phyloP scores from a whole-genome alignment of 1,140 invertebrate species.

The Anastrepha obliqua region DNA sequence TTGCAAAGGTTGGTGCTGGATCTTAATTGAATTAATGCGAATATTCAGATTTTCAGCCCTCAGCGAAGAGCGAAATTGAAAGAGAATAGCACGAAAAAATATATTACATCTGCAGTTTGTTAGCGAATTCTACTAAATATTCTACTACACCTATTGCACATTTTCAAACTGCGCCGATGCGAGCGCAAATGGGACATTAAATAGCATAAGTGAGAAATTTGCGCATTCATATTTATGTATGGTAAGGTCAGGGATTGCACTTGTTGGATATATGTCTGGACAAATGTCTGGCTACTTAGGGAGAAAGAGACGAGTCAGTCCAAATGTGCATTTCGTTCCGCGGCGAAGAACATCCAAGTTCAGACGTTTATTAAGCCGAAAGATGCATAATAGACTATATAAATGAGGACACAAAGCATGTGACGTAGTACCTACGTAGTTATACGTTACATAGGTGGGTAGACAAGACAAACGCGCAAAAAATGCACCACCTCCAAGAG shows the following conservation, averaged over 20 bases:
- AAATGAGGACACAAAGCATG: too few species aligned
- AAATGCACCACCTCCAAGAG: too few species aligned
- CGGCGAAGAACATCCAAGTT: too few species aligned
- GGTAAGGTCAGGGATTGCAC: not conserved
- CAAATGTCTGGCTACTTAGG: not conserved
- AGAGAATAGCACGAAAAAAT: not conserved
- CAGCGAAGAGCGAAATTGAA: not conserved
- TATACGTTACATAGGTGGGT: too few species aligned
- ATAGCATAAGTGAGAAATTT: not conserved
- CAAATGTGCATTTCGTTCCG: too few species aligned
- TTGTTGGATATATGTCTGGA: not conserved
- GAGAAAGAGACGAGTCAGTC: not conserved
- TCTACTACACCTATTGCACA: not conserved
- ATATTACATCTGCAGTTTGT: not conserved
- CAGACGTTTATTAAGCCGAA: too few species aligned
- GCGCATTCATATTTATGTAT: not conserved
- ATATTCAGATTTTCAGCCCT: conserved; percentile 36
- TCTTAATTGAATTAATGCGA: conserved; percentile 43
- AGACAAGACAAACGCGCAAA: too few species aligned
- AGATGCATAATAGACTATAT: too few species aligned
- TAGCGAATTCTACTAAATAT: not conserved
- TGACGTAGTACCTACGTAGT: too few species aligned
- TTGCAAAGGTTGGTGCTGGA: conserved; percentile 28
- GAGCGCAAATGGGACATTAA: not conserved
- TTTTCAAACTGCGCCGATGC: not conserved